A percentile compares a stretch with the other conserved stretches of the same genome.
Evolutionary conservation across 2,797 vertebrate species (phyloP).

Genomic region (Ispidina picta): DNA sequence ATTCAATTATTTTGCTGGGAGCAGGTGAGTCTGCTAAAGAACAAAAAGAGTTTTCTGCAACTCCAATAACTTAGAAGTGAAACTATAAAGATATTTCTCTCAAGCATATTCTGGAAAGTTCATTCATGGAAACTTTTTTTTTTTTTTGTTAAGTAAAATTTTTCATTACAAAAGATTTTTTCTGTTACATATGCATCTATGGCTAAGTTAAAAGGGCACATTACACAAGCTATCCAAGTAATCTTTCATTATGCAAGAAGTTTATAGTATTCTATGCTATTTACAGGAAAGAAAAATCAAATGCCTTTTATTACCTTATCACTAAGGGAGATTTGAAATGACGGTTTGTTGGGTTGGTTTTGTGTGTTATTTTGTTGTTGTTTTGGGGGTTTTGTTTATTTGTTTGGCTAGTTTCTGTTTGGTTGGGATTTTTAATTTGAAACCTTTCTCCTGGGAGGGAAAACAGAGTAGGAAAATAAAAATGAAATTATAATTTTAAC

Average conservation of each 20-base stretch:
- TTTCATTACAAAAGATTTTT: constrained; percentile 58
- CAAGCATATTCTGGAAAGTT: background rate
- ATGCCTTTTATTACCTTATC: background rate
- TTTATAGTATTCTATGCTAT: background rate
- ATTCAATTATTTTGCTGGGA: constrained; percentile 36
- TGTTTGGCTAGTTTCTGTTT: background rate
- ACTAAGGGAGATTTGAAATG: background rate
- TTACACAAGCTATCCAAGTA: constrained; percentile 36
- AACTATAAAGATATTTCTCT: background rate
- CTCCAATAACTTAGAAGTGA: constrained; percentile 7
- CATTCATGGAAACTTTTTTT: background rate
- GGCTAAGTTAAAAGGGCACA: constrained; percentile 5
- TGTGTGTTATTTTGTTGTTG: background rate
- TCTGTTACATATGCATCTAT: constrained; percentile 52
- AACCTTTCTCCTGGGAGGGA: background rate
- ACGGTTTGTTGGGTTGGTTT: background rate
- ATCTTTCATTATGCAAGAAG: constrained; percentile 38
- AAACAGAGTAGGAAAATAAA: background rate
- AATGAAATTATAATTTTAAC: background rate
- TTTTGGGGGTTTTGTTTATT: background rate
- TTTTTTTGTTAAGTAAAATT: background rate
- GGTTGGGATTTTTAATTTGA: background rate
- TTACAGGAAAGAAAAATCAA: background rate
- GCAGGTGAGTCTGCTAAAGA: background rate
- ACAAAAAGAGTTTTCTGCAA: constrained; percentile 19